These are phyloP conservation scores for Wiebesia pumilae DNA, from an alignment of 1,140 invertebrate genomes.

Conservation along the genomic window DNA sequence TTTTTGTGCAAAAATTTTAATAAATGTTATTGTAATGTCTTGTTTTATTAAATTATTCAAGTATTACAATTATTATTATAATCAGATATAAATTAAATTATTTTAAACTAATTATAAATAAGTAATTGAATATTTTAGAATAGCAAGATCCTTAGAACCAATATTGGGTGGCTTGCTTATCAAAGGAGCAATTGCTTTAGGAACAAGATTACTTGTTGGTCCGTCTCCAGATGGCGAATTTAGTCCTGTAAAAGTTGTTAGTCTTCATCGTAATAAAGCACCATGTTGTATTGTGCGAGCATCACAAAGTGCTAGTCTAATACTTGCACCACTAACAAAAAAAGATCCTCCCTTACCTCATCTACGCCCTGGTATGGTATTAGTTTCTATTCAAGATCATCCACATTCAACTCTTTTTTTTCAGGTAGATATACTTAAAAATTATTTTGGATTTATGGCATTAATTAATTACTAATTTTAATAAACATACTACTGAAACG, in stretches of 20 bases:
- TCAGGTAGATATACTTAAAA: constrained; percentile 76
- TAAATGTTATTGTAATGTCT: neutral
- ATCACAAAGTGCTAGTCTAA: constrained; percentile 92
- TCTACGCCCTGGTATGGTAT: constrained; percentile 90
- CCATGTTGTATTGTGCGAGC: constrained; percentile 90
- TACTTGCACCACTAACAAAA: constrained; percentile 78
- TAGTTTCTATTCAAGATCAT: constrained; percentile 76
- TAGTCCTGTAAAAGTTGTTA: constrained; percentile 84
- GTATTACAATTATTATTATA: neutral
- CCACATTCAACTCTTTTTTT: constrained; percentile 85
- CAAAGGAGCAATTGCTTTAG: constrained; percentile 90
- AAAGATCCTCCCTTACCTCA: constrained; percentile 76
- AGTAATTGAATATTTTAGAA: constrained; percentile 68
- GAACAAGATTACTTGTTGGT: constrained; percentile 87
- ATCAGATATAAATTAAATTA: neutral
- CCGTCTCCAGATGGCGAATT: constrained; percentile 90
- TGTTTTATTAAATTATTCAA: no score
- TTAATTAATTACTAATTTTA: neutral
- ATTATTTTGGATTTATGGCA: neutral
- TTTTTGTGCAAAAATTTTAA: neutral
- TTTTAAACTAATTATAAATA: neutral
- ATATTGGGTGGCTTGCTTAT: constrained; percentile 91
- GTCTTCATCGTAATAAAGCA: constrained; percentile 92
- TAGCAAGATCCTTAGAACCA: constrained; percentile 83
- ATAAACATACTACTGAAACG: neutral